Percentiles rank a stretch among this genome's conserved stretches.
Conservation (phyloP, 2,888 invertebrate species). For the Noctua comes region DNA sequence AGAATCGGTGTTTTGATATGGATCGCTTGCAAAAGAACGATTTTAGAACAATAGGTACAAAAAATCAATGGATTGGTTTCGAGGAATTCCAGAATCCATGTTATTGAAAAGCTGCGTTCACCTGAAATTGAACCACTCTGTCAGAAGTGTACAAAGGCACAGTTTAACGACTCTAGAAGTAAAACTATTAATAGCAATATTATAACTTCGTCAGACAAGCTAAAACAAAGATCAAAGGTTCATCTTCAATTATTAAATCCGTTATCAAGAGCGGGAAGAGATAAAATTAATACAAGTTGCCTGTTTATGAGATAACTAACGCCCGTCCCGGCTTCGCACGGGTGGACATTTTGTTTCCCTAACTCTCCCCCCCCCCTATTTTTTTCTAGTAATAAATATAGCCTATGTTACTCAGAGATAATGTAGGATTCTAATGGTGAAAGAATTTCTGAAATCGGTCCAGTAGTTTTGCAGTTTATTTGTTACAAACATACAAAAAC, state of each 20-base stretch:
- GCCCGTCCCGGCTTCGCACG: too few relatives aligned
- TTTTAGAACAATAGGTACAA: neutral
- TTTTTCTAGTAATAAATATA: too few relatives aligned
- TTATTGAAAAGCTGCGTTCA: neutral
- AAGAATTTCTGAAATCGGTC: too few relatives aligned
- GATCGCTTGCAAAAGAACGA: neutral
- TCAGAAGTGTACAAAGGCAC: neutral
- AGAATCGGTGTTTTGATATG: neutral
- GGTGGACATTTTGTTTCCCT: too few relatives aligned
- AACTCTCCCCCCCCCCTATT: too few relatives aligned
- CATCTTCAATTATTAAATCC: slow-evolving; percentile 29
- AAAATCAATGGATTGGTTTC: neutral
- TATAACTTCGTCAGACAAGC: slow-evolving; percentile 22
- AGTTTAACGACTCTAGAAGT: neutral
- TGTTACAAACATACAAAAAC: too few relatives aligned
- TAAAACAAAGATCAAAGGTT: slow-evolving; percentile 44
- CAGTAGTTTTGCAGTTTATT: too few relatives aligned
- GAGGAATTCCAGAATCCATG: neutral
- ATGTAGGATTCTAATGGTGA: too few relatives aligned
- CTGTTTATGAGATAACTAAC: neutral
- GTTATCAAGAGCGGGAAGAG: neutral
- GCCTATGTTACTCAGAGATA: too few relatives aligned
- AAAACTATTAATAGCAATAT: slow-evolving; percentile 9
- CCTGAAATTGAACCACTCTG: slow-evolving; percentile 5
- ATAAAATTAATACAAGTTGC: neutral